These are phyloP conservation scores for Aviceda subcristata DNA, from an alignment of 2,113 vertebrate genomes.

Conservation along the genomic window DNA sequence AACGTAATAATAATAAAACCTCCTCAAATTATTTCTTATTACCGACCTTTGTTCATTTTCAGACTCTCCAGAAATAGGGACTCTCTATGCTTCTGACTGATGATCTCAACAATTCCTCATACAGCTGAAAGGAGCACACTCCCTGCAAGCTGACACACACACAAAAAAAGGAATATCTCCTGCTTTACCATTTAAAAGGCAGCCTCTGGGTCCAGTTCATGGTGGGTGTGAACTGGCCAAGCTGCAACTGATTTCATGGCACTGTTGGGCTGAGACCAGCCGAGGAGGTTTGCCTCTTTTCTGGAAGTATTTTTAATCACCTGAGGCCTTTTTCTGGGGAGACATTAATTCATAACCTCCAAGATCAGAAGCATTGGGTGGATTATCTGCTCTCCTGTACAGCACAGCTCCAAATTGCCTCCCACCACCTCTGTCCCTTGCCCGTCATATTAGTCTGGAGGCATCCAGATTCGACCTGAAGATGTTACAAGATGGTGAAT, in stretches of 20 bases:
- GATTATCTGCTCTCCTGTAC: not conserved
- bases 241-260: not conserved
- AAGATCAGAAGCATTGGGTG: not conserved
- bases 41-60: not conserved
- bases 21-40: conserved; percentile 14
- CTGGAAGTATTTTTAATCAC: not conserved
- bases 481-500: not conserved
- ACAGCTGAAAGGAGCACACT: not conserved
- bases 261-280: not conserved
- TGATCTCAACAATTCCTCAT: not conserved
- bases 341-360: not conserved
- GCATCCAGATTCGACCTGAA: not conserved
- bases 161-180: not conserved
- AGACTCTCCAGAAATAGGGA: not conserved
- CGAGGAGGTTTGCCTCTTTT: not conserved
- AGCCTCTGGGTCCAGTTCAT: not conserved
- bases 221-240: not conserved
- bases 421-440: fast-evolving
- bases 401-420: not conserved
- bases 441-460: not conserved
- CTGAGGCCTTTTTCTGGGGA: not conserved
- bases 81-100: not conserved
- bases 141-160: not conserved
- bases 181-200: not conserved
- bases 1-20: conserved; percentile 40